Evolutionary conservation across 1,140 invertebrate genomes (phyloP), one percentile per base, ranked within the genome.

Genomic region (Nylanderia fulva): DNA sequence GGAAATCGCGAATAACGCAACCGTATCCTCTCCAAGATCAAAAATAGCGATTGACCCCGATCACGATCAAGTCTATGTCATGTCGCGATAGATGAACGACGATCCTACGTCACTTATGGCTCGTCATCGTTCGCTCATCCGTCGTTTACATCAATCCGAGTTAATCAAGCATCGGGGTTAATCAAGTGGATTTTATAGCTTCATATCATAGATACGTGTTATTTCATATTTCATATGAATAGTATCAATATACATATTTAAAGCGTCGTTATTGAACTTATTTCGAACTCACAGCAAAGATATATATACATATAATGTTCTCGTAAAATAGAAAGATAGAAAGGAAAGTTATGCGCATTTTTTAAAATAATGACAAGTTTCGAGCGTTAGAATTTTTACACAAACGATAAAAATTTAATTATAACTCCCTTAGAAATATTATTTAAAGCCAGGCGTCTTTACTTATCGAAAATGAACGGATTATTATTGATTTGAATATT

Each of bases 11-110:
- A 88, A 88, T 85, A 82, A 52, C 29, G 61, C 45, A 36, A 54
- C 39, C 68, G 54, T 66, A 48, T 74, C 61, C 56, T 71, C 68
- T 66, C 58, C 84, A n/a, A 48, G 66, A 60, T 87, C 79, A 77
- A 86, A 91, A 88, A 90, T 89, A 90, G 72, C 85, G 68, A 90
- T 89, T 90, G 84, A 91, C 90, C 90, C 68, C 88, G 71, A 90
- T 90, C 84, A 63, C 69, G 56, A 79, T 76, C 64, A 71, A 85
- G 88, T 88, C 68, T 84, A 74, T 33, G 58, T 5, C 45, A 33
- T 66, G 42, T 75, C 71, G 74, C 45, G 42, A 24, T 18, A 48
- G 42, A 42, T 61, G 74, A 79, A 75, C 60, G 82, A 85, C 69
- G 79, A 74, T 66, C 60, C 39, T 61, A 69, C 79, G 66, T 87